Conservation (phyloP, 2,797 vertebrate species). For the Alosa sapidissima region DNA sequence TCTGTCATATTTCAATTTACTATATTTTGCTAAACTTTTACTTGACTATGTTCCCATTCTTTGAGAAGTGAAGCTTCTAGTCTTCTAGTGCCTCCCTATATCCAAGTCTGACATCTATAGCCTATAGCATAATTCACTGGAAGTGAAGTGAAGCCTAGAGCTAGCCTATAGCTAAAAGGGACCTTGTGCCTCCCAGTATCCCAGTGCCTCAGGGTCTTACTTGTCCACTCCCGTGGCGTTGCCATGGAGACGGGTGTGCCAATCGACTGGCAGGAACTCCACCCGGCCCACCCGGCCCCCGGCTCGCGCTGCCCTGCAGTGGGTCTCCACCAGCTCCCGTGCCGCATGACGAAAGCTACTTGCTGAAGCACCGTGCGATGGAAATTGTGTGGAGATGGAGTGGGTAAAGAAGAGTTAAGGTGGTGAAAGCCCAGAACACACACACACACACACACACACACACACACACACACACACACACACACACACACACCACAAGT, state of each 20-base stretch:
- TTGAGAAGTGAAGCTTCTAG: too few relatives aligned
- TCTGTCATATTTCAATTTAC: too few relatives aligned
- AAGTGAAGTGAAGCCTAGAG: too few relatives aligned
- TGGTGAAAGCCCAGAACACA: neutral
- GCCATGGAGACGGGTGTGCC: conserved; percentile 83
- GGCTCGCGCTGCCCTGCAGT: conserved; percentile 78
- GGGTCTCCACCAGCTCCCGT: conserved; percentile 74
- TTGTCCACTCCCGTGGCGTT: conserved; percentile 78
- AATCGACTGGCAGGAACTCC: conserved; percentile 85
- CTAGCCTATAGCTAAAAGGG: too few relatives aligned
- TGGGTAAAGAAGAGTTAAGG: neutral
- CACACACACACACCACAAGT: neutral
- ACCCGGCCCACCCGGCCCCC: conserved; percentile 75
- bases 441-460: neutral
- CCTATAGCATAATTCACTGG: too few relatives aligned
- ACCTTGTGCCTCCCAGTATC: too few relatives aligned
- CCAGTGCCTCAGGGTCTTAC: conserved; percentile 62
- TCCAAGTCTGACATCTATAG: too few relatives aligned
- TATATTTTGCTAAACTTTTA: too few relatives aligned
- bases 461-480: neutral
- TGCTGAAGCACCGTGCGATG: conserved; percentile 59
- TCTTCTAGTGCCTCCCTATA: too few relatives aligned
- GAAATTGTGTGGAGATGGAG: neutral
- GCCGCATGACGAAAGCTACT: conserved; percentile 82
- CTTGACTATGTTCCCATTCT: too few relatives aligned